These are phyloP conservation scores for Heptranchias perlo DNA, from an alignment of 2,113 vertebrate genomes.

Conservation along the genomic window DNA sequence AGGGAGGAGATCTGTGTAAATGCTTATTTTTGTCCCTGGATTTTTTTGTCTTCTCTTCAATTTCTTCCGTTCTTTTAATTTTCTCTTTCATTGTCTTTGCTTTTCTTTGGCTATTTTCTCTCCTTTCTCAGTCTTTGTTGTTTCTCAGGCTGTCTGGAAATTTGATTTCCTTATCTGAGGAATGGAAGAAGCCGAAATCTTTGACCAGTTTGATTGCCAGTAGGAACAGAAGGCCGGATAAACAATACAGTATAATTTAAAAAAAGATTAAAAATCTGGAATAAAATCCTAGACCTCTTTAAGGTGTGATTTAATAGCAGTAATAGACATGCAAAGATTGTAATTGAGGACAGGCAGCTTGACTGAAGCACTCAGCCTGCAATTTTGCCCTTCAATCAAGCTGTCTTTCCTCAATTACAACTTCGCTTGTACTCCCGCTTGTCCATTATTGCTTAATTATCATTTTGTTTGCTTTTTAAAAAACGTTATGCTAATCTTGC, in stretches of 20 bases:
- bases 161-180: background rate
- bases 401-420: background rate
- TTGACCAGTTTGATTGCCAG: background rate
- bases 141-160: background rate
- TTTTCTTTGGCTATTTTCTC: background rate
- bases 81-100: background rate
- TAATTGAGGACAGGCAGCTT: background rate
- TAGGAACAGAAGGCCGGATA: background rate
- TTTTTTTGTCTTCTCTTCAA: background rate
- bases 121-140: background rate
- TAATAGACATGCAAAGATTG: background rate
- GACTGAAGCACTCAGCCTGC: background rate
- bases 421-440: background rate
- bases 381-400: constrained; percentile 2
- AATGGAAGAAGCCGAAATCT: background rate
- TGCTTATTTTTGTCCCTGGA: background rate
- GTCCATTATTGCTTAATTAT: constrained; percentile 32
- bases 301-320: background rate
- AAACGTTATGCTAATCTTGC: constrained; percentile 15
- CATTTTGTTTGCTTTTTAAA: background rate
- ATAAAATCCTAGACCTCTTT: background rate
- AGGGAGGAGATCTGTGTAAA: background rate
- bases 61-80: background rate
- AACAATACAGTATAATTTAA: background rate
- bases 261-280: background rate